These are phyloP conservation scores for Onychomys arenicola DNA, from an alignment of 2,797 vertebrate genomes.

Conservation along the genomic window DNA sequence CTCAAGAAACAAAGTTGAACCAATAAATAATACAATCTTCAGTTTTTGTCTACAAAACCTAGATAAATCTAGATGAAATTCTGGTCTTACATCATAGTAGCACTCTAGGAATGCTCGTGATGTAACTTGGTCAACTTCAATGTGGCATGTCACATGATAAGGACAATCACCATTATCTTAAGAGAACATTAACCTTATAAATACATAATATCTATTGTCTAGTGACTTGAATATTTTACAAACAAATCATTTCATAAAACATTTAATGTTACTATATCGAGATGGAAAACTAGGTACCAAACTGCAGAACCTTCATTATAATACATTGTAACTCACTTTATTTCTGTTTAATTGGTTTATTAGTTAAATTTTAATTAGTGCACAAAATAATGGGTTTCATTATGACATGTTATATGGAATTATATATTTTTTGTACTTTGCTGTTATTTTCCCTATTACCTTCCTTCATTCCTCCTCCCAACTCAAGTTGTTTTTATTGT, in stretches of 20 bases:
- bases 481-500: background rate
- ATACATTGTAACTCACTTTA: background rate
- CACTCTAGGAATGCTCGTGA: background rate
- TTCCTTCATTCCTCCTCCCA: background rate
- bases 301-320: conserved; percentile 4
- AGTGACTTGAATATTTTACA: conserved; percentile 27
- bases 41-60: conserved; percentile 16
- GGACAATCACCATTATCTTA: conserved; percentile 39
- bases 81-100: background rate
- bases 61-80: conserved; percentile 46
- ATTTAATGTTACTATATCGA: conserved; percentile 12
- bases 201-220: conserved; percentile 26
- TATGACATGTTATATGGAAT: background rate
- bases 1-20: no score
- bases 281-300: conserved; percentile 26
- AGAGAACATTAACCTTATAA: conserved; percentile 22
- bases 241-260: conserved; percentile 44
- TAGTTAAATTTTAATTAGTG: background rate
- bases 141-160: background rate
- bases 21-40: no score
- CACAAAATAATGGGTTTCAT: background rate
- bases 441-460: background rate
- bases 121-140: conserved; percentile 8
- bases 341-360: background rate
- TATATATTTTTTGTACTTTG: background rate